Evolutionary conservation across 1,140 invertebrate species (phyloP).

Genomic region (Drosophila asahinai): DNA sequence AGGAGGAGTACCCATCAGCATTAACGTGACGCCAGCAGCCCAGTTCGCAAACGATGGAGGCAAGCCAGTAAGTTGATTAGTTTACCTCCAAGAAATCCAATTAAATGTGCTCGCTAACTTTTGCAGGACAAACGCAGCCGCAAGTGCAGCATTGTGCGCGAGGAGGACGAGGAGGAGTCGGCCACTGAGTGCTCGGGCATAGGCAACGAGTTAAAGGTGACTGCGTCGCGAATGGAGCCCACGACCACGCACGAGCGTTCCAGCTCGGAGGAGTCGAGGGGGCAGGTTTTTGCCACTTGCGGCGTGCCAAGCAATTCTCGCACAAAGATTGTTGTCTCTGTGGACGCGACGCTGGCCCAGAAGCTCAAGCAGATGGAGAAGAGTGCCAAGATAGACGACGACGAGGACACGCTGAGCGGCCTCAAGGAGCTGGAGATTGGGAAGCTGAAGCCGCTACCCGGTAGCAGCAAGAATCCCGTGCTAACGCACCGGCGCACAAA

Average conservation of each 20-base stretch:
- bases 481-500: slow-evolving; percentile 88
- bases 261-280: slow-evolving; percentile 7
- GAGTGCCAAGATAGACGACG: slow-evolving; percentile 50
- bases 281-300: slow-evolving; percentile 17
- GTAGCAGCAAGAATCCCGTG: slow-evolving; percentile 85
- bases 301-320: slow-evolving; percentile 65
- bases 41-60: slow-evolving; percentile 58
- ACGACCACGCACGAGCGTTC: slow-evolving; percentile 85
- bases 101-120: neutral
- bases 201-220: slow-evolving; percentile 85
- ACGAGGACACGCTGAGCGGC: slow-evolving; percentile 67
- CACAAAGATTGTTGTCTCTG: slow-evolving; percentile 71
- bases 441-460: slow-evolving; percentile 86
- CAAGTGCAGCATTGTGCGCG: slow-evolving; percentile 95
- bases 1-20: slow-evolving; percentile 68
- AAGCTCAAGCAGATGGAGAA: slow-evolving; percentile 82
- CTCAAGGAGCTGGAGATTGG: slow-evolving; percentile 78
- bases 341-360: slow-evolving; percentile 67
- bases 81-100: neutral
- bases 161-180: slow-evolving; percentile 92
- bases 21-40: slow-evolving; percentile 68
- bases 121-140: slow-evolving; percentile 86
- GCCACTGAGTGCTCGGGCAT: slow-evolving; percentile 86
- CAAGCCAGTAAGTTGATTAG: slow-evolving; percentile 58
- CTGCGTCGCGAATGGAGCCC: slow-evolving; percentile 86